These are phyloP conservation scores for Oligia strigilis DNA, from an alignment of 2,888 invertebrate genomes.

Conservation along the genomic window DNA sequence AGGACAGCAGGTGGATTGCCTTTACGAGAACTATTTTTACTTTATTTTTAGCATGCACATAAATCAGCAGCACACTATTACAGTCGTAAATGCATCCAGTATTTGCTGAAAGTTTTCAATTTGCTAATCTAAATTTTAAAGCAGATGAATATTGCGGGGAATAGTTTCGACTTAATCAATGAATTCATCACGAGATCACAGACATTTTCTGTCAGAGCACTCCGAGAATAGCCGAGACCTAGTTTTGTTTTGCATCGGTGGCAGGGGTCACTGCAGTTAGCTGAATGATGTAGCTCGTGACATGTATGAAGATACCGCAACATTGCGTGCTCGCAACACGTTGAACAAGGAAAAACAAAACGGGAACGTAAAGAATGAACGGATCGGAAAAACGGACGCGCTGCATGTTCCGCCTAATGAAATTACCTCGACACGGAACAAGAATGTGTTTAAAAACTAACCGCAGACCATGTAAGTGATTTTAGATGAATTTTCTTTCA, in stretches of 20 bases:
- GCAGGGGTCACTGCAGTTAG: slow-evolving; percentile 77
- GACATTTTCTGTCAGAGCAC: slow-evolving; percentile 71
- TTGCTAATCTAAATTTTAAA: not conserved
- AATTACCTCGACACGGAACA: slow-evolving; percentile 36
- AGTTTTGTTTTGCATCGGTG: slow-evolving; percentile 74
- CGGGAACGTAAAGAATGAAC: slow-evolving; percentile 59
- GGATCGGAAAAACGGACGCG: slow-evolving; percentile 45
- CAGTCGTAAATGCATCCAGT: not conserved
- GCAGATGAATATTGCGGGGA: slow-evolving; percentile 1
- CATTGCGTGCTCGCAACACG: slow-evolving; percentile 73
- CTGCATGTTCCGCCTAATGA: slow-evolving; percentile 49
- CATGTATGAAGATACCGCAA: slow-evolving; percentile 76
- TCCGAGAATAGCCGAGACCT: slow-evolving; percentile 78
- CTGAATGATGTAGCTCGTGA: slow-evolving; percentile 68
- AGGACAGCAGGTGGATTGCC: slow-evolving; percentile 12
- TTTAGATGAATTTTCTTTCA: slow-evolving; percentile 3
- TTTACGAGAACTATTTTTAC: slow-evolving; percentile 13
- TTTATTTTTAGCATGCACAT: not conserved
- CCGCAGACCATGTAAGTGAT: slow-evolving; percentile 11
- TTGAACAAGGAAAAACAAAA: slow-evolving; percentile 66
- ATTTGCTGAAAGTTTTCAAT: not conserved
- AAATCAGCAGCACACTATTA: not conserved
- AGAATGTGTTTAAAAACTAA: slow-evolving; percentile 40
- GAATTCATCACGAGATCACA: slow-evolving; percentile 44
- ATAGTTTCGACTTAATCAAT: slow-evolving; percentile 58